Conservation (phyloP, 2,797 vertebrate species). For the Odontamblyopus lacepedii region DNA sequence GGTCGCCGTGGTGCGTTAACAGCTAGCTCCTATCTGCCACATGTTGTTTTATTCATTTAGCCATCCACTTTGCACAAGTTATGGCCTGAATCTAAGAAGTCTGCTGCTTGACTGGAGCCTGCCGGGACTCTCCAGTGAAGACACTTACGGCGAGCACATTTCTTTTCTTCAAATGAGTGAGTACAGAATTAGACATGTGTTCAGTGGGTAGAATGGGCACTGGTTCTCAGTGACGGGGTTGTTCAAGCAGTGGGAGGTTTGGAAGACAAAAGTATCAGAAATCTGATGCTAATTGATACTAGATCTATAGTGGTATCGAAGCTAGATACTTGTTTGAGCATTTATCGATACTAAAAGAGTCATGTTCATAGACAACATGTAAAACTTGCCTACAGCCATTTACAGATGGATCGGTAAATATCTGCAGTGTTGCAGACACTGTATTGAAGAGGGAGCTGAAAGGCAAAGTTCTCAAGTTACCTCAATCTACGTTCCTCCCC, state of each 20-base stretch:
- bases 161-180: slow-evolving; percentile 20
- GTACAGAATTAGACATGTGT: not conserved
- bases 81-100: slow-evolving; percentile 8
- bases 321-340: no score
- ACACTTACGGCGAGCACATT: not conserved
- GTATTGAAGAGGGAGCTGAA: no score
- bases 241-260: not conserved
- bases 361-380: no score
- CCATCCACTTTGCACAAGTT: slow-evolving; percentile 14
- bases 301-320: no score
- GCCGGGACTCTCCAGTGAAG: not conserved
- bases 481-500: no score
- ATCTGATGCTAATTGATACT: no score
- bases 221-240: not conserved
- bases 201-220: slow-evolving; percentile 39
- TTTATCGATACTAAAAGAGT: no score
- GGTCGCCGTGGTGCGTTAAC: slow-evolving; percentile 47
- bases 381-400: no score
- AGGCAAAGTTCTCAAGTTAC: no score
- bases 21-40: slow-evolving; percentile 39
- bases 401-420: no score
- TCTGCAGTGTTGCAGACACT: no score
- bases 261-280: no score
- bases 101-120: slow-evolving; percentile 3
- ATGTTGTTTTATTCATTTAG: slow-evolving; percentile 42